These are phyloP conservation scores for Aphidius ervi DNA, from an alignment of 1,140 invertebrate genomes.

Conservation along the genomic window DNA sequence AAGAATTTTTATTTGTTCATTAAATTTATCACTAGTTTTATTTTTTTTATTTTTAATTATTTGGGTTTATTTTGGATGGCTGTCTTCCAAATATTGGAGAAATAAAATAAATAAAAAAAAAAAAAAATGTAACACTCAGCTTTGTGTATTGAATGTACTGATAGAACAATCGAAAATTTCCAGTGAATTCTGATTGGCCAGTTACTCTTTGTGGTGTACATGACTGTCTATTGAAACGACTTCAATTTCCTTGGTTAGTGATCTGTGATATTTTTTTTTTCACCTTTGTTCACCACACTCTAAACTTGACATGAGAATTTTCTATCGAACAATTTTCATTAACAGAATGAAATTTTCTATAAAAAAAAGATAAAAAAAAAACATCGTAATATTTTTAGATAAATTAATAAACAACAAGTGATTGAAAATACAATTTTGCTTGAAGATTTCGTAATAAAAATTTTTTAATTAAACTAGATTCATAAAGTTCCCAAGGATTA, in stretches of 20 bases:
- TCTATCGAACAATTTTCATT: neutral
- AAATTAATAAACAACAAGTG: constrained; percentile 1
- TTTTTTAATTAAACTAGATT: constrained; percentile 37
- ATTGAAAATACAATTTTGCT: constrained; percentile 41
- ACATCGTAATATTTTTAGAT: neutral
- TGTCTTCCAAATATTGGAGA: too few species aligned
- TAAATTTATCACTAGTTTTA: too few species aligned
- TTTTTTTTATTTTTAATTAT: too few species aligned
- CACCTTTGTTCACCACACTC: neutral
- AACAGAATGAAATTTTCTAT: too few species aligned
- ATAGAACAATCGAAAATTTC: constrained; percentile 15
- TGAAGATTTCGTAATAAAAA: constrained; percentile 44
- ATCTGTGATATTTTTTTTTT: neutral
- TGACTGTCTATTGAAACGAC: constrained; percentile 17
- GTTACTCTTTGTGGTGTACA: constrained; percentile 17
- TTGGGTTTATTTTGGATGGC: too few species aligned
- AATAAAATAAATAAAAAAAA: too few species aligned
- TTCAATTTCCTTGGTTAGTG: constrained; percentile 19
- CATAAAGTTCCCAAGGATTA: constrained; percentile 37
- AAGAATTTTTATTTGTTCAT: too few species aligned
- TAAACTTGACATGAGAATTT: constrained; percentile 4
- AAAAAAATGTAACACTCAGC: too few species aligned
- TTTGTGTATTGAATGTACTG: neutral
- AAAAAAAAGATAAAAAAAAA: too few species aligned
- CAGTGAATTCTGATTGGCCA: constrained; percentile 16